Base-by-base conservation (phyloP, 2,888 invertebrate species). In the Sinotaia quadrata region DNA sequence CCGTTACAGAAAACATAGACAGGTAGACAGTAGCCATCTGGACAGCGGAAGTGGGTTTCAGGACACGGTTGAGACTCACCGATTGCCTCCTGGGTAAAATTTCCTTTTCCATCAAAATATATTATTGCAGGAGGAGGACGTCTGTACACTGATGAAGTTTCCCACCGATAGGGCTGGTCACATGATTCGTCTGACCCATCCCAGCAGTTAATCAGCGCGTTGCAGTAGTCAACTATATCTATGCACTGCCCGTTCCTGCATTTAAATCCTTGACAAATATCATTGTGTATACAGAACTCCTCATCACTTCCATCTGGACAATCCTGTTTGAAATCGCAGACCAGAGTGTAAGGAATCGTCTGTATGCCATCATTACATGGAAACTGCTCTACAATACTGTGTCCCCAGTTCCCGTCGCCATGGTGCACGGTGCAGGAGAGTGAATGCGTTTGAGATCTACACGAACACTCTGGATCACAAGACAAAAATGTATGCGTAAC, bases 1-100 rank as follows among this genome's bases (percentile, higher is more conserved):
- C 51, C 59, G 29, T 67, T 67, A 27, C 67, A 67, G 4, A 34
- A 37, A 24, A 67, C n/a, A 31, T 59, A 51, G 0, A 67, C 37
- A 4, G 67, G 67, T 2, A 41, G 10, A 41, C 41, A 41, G 41
- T 12, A 41, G 18, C 41, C 41, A 41, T 18, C 41, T 41, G 41
- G 18, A 41, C 41, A 41, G 41, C 41, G 41, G 10, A 41, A 41
- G 41, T 41, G 41, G 10, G 41, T 41, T 12, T 12, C 41, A 41
- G 41, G 41, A 15, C 41, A 41, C 10, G 41, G 10, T 10, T 41
- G 10, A 41, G 10, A 12, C 10, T 10, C 10, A 41, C 10, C 41
- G 10, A 41, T 41, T 10, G 41, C 10, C 10, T 18, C 18, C 41
- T 12, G 41, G 41, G 41, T 41, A 15, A 12, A 41, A 10, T 18